Evolutionary conservation across 2,888 invertebrate genomes (phyloP).

Genomic region (Papilio protenor): DNA sequence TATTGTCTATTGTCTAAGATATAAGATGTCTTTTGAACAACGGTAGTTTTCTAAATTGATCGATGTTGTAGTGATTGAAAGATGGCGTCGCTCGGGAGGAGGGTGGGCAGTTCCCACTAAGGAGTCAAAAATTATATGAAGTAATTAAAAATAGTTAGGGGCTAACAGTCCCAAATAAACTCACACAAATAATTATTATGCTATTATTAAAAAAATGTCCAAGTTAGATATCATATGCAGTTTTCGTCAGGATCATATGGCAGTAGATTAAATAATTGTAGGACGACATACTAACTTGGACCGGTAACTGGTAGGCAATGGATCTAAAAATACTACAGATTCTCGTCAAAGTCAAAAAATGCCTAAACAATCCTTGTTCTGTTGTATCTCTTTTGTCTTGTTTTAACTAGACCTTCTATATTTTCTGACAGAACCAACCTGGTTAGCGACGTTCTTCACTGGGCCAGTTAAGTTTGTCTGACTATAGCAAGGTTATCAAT

Average conservation of each 20-base stretch:
- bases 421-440: too few relatives aligned
- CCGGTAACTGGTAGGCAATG: neutral
- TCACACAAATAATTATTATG: too few relatives aligned
- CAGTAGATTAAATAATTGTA: neutral
- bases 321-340: neutral
- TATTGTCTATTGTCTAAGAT: slow-evolving; percentile 19
- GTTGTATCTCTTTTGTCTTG: neutral
- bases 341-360: neutral
- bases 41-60: slow-evolving; percentile 1
- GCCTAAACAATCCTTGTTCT: neutral
- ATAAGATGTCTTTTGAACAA: neutral
- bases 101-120: neutral
- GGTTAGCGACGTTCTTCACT: too few relatives aligned
- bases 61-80: neutral
- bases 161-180: too few relatives aligned
- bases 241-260: too few relatives aligned
- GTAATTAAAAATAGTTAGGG: too few relatives aligned
- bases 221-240: too few relatives aligned
- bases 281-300: neutral
- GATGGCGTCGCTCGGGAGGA: neutral
- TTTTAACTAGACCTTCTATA: neutral
- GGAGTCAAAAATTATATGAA: neutral
- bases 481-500: neutral
- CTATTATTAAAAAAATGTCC: too few relatives aligned
- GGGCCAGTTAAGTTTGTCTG: too few relatives aligned